Evolutionary conservation across 2,888 invertebrate genomes (phyloP).

Genomic region (Melikaiella ostensackeni): DNA sequence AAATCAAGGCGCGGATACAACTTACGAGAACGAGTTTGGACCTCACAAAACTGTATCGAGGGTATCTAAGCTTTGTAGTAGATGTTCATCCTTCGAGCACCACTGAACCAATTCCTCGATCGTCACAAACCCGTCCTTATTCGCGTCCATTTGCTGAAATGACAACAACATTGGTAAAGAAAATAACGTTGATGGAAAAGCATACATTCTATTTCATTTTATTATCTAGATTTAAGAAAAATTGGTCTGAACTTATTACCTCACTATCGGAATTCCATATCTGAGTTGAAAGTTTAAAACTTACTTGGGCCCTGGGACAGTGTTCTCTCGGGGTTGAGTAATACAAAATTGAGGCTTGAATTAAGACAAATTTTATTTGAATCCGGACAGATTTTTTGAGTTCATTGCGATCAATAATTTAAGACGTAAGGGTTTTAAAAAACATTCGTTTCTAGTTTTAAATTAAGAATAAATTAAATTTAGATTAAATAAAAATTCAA

Average conservation of each 20-base stretch:
- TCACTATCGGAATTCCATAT: background rate
- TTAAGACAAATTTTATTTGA: no score
- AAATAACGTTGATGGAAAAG: background rate
- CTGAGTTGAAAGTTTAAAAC: no score
- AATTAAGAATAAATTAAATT: no score
- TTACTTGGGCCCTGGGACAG: no score
- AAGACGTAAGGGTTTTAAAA: no score
- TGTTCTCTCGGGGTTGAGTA: no score
- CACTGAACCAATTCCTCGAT: slow-evolving; percentile 89
- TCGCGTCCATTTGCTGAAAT: slow-evolving; percentile 86
- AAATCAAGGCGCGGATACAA: slow-evolving; percentile 5
- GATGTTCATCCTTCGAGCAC: slow-evolving; percentile 86
- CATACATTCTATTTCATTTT: background rate
- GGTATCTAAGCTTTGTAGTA: slow-evolving; percentile 84
- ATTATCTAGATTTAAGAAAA: background rate
- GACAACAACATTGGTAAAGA: slow-evolving; percentile 38
- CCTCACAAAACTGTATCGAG: slow-evolving; percentile 88
- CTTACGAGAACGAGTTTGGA: slow-evolving; percentile 43
- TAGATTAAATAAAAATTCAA: no score
- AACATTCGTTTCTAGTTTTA: no score
- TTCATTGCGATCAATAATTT: no score
- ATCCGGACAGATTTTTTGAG: no score
- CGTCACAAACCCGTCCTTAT: slow-evolving; percentile 89
- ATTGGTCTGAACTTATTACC: background rate
- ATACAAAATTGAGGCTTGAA: no score